Percentiles rank a stretch among this genome's conserved stretches.
Conservation (phyloP, 2,888 invertebrate genomes). For the Drosophila helvetica region DNA sequence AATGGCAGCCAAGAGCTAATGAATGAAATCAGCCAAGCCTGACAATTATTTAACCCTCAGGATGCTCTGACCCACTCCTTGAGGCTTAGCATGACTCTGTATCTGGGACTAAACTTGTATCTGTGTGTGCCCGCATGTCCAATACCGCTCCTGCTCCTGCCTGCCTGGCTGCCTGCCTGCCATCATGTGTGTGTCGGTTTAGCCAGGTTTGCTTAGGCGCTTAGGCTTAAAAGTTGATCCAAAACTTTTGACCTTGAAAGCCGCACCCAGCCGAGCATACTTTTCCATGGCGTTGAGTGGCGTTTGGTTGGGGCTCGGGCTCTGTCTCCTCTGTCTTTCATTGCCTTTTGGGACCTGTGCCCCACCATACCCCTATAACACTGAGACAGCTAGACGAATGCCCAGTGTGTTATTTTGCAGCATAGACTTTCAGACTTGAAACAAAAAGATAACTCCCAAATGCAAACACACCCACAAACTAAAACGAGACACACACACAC, state of each 20-base stretch:
- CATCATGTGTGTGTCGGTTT: conserved; percentile 21
- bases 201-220: conserved; percentile 59
- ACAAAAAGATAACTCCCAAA: conserved; percentile 46
- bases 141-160: background rate
- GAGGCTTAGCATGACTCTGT: background rate
- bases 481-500: conserved; percentile 4
- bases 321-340: conserved; percentile 35
- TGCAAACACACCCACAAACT: conserved; percentile 8
- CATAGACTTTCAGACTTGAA: conserved; percentile 61
- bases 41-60: background rate
- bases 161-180: background rate
- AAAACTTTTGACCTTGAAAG: conserved; percentile 43
- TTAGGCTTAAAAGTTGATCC: conserved; percentile 35
- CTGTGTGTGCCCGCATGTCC: conserved; percentile 7
- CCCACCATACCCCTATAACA: conserved; percentile 2
- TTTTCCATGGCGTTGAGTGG: background rate
- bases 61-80: background rate
- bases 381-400: background rate
- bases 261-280: conserved; percentile 4
- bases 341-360: conserved; percentile 3
- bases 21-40: conserved; percentile 2
- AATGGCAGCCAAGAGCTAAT: conserved; percentile 6
- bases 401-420: conserved; percentile 43
- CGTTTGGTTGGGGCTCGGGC: conserved; percentile 6
- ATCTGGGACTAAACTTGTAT: no score